These are phyloP conservation scores for Sander vitreus DNA, from an alignment of 2,113 vertebrate species.

Conservation along the genomic window DNA sequence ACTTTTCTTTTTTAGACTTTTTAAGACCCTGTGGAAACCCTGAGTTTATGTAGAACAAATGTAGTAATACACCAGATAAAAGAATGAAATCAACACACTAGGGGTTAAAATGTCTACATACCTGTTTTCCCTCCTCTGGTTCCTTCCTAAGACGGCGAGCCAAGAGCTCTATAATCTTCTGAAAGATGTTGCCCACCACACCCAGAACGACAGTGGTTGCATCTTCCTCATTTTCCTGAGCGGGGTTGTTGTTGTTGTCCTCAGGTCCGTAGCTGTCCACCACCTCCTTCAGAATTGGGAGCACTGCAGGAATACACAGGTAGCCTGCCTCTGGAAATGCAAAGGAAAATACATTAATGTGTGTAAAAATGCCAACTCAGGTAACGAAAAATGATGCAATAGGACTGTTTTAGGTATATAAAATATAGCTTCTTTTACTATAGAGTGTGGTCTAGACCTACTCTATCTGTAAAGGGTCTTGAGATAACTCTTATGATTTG, in stretches of 20 bases:
- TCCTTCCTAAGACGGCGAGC: conserved; percentile 83
- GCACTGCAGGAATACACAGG: conserved; percentile 84
- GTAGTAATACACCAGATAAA: not conserved
- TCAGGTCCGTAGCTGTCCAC: conserved; percentile 74
- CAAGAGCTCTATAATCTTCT: conserved; percentile 90
- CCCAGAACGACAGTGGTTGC: conserved; percentile 74
- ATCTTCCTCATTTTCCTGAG: conserved; percentile 72
- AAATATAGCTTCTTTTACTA: not conserved
- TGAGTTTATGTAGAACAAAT: not conserved
- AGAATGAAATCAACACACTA: not conserved
- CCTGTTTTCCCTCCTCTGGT: conserved; percentile 87
- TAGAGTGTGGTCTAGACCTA: too few relatives aligned
- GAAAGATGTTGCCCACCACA: conserved; percentile 89
- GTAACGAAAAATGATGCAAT: not conserved
- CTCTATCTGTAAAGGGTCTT: too few relatives aligned
- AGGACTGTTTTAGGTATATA: not conserved
- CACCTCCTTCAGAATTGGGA: conserved; percentile 89
- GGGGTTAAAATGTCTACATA: conserved; percentile 52
- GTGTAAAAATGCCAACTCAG: not conserved
- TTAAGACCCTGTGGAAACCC: too few relatives aligned
- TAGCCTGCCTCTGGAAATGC: conserved; percentile 85
- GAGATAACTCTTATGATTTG: too few relatives aligned
- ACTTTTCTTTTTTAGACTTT: too few relatives aligned
- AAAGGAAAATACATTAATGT: not conserved
- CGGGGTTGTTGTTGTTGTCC: conserved; percentile 42